Evolutionary conservation across 2,888 invertebrate genomes (phyloP), one percentile per base, ranked within the genome.

Genomic region (Drosophila paranaensis): DNA sequence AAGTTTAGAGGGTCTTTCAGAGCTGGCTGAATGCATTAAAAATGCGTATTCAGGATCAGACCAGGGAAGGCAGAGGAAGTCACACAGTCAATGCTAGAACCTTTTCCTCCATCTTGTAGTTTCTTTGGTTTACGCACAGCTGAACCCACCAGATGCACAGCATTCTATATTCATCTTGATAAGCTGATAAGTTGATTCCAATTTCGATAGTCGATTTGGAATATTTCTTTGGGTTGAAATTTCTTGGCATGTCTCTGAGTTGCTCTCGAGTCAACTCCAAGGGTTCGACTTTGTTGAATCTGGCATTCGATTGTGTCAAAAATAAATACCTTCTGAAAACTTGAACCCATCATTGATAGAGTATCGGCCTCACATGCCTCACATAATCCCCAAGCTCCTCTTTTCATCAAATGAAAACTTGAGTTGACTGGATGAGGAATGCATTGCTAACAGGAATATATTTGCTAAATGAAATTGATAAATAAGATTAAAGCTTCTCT

Each of bases 351-450:
- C 14, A 46, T 10, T 8, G 9, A 46, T 48, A n/a, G 27, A 27
- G 10, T n/a, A 46, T 46, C 46, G 27, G 27, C 46, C 14, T 46
- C 27, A 45, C 2, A 20, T 20, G 20, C 20, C 20, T 20, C 20
- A 20, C 20, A 20, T 20, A 20, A 2, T 8, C 2, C 48, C 16
- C 11, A 0, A 50, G 48, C 11, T 16, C n/a, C 9, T n/a, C 10
- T 27, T 46, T 48, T 48, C 48, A 48, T 48, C n/a, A 48, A 48
- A 48, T 48, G 48, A 48, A 48, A 48, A 30, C 48, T 48, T 6
- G 48, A 33, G 6, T 50, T 0, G n/a, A 10, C 27, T 27, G 4
- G 27, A 27, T 27, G 27, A 27, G 27, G 30, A 10, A 16, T 6
- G 10, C 11, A 16, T 6, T 33, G 30, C 30, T 16, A 16, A 6